Conservation (phyloP, 92 coral and sea anemone species). For the Virgularia gustaviana region DNA sequence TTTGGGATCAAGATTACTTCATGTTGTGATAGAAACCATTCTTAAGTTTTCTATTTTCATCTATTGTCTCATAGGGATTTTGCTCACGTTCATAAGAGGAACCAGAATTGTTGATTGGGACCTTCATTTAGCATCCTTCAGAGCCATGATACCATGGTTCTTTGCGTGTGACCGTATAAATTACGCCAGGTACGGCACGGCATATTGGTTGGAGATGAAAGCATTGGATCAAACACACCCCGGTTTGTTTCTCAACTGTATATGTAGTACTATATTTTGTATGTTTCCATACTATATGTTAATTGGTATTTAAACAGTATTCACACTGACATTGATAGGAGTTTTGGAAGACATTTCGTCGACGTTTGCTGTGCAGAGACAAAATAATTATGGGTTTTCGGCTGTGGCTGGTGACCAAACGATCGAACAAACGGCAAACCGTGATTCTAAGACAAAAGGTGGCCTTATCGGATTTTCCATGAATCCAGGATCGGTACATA, state of each 20-base stretch:
- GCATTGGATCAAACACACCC: slow-evolving; percentile 12
- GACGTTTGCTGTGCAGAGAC: slow-evolving; percentile 39
- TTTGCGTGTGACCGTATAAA: slow-evolving; percentile 9
- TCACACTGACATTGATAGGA: slow-evolving; percentile 4
- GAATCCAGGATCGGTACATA: slow-evolving; percentile 35
- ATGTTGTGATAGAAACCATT: too few relatives aligned
- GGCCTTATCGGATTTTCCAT: slow-evolving; percentile 38
- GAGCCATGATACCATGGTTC: slow-evolving; percentile 24
- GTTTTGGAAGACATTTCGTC: slow-evolving; percentile 16
- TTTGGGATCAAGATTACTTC: too few relatives aligned
- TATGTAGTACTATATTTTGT: too few relatives aligned
- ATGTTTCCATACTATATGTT: too few relatives aligned
- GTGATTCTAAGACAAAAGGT: slow-evolving; percentile 43
- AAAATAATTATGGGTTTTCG: slow-evolving; percentile 27
- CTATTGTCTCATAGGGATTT: too few relatives aligned
- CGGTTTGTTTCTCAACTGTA: slow-evolving; percentile 4
- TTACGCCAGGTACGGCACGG: slow-evolving; percentile 15
- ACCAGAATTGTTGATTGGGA: slow-evolving; percentile 12
- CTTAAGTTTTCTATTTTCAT: too few relatives aligned
- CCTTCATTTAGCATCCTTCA: slow-evolving; percentile 16
- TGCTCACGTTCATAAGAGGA: slow-evolving; percentile 6
- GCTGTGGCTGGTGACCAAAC: slow-evolving; percentile 51
- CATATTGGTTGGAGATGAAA: slow-evolving; percentile 20
- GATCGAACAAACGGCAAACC: slow-evolving; percentile 47
- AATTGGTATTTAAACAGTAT: neutral